phyloP scores from a whole-genome alignment of 2,113 vertebrate genomes.

The Ancistrus triradiatus region DNA sequence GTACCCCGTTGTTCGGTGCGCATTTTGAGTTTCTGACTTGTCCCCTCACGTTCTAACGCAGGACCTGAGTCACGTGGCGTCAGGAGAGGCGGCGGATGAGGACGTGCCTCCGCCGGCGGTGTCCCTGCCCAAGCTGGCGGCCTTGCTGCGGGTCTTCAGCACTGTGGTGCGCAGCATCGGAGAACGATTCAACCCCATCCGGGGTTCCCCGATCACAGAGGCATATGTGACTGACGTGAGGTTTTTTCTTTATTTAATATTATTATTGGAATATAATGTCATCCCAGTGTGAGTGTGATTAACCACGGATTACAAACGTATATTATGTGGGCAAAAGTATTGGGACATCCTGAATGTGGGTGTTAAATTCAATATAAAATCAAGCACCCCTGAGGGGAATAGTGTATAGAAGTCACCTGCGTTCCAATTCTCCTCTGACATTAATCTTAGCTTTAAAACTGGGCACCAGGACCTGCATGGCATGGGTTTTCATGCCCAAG shows the following conservation, averaged over 20 bases:
- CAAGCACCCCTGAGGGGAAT: too few species aligned
- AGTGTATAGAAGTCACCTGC: too few species aligned
- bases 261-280: too few species aligned
- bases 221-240: conserved; percentile 93
- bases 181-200: conserved; percentile 87
- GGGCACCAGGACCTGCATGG: too few species aligned
- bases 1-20: background rate
- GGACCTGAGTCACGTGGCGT: conserved; percentile 90
- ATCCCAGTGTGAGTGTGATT: background rate
- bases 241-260: too few species aligned
- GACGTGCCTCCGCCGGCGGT: conserved; percentile 94
- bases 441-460: too few species aligned
- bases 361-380: too few species aligned
- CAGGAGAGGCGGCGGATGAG: conserved; percentile 85
- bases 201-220: conserved; percentile 92
- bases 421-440: too few species aligned
- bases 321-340: too few species aligned
- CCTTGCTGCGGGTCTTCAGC: conserved; percentile 91
- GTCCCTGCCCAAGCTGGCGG: conserved; percentile 91
- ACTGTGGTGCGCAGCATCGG: conserved; percentile 97
- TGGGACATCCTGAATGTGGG: too few species aligned
- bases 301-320: background rate
- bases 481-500: too few species aligned
- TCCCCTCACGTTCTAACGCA: conserved; percentile 53
- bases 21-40: background rate